Evolutionary conservation across 2,888 invertebrate genomes (phyloP).

Genomic region (Phalangium opilio): DNA sequence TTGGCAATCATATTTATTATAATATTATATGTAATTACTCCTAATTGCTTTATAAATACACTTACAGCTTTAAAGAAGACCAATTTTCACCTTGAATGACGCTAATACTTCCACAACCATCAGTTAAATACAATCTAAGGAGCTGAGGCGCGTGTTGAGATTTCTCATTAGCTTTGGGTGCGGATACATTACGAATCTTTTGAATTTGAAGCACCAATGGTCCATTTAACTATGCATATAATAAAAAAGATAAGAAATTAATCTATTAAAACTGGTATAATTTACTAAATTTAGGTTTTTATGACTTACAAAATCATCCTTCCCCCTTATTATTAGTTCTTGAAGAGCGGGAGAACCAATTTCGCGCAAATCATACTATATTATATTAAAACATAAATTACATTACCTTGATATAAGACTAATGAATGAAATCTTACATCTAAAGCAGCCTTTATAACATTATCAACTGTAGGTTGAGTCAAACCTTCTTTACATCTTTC

Average conservation of each 20-base stretch:
- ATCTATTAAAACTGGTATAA: no score
- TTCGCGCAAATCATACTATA: constrained; percentile 52
- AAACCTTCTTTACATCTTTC: constrained; percentile 13
- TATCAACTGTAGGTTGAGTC: constrained; percentile 8
- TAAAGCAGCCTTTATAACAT: constrained; percentile 17
- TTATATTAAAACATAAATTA: neutral
- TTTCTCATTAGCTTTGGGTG: constrained; percentile 69
- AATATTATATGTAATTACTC: no score
- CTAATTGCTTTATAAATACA: constrained; percentile 5
- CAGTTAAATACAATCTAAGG: constrained; percentile 66
- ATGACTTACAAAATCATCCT: constrained; percentile 30
- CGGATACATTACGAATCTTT: constrained; percentile 71
- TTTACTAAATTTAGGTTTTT: no score
- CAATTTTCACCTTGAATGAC: constrained; percentile 62
- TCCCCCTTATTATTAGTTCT: constrained; percentile 47
- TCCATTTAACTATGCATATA: constrained; percentile 35
- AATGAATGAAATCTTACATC: constrained; percentile 20
- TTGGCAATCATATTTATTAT: neutral
- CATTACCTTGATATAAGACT: no score
- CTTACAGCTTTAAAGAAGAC: constrained; percentile 40
- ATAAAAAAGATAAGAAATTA: constrained; percentile 1
- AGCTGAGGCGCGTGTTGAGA: constrained; percentile 58
- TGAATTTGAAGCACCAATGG: constrained; percentile 62
- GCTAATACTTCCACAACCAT: constrained; percentile 61
- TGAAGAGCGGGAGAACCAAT: constrained; percentile 58